Conservation (phyloP, 2,888 invertebrate genomes). For the Rhingia campestris region DNA sequence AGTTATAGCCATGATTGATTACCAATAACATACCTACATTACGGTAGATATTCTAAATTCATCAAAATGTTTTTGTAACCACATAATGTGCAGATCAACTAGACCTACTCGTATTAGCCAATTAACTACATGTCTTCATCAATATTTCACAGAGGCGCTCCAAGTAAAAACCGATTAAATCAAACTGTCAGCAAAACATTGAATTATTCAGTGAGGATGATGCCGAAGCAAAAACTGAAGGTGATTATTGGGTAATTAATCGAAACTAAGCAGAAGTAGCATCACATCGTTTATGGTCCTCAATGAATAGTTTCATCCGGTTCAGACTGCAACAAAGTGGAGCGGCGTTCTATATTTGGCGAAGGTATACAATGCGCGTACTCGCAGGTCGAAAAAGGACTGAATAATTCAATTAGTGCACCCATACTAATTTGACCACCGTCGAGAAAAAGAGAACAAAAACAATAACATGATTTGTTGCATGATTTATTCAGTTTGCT, state of each 20-base stretch:
- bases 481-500: conserved; percentile 48
- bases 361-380: not conserved
- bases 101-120: no score
- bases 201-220: conserved; percentile 14
- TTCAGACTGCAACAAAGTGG: not conserved
- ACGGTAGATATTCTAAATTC: no score
- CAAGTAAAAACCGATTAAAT: not conserved
- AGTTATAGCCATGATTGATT: no score
- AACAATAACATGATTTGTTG: conserved; percentile 29
- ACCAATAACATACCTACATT: no score
- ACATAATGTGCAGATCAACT: no score
- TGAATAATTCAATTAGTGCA: conserved; percentile 48
- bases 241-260: conserved; percentile 5
- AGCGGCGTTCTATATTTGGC: not conserved
- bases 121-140: not conserved
- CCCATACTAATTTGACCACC: conserved; percentile 22
- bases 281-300: not conserved
- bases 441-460: conserved; percentile 3
- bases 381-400: not conserved
- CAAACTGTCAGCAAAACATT: not conserved
- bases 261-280: not conserved
- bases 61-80: no score
- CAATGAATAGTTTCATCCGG: conserved; percentile 5
- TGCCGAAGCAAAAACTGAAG: conserved; percentile 3
- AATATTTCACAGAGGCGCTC: not conserved